Conservation (phyloP, 2,888 invertebrate genomes). For the Prosopocoilus inquinatus region DNA sequence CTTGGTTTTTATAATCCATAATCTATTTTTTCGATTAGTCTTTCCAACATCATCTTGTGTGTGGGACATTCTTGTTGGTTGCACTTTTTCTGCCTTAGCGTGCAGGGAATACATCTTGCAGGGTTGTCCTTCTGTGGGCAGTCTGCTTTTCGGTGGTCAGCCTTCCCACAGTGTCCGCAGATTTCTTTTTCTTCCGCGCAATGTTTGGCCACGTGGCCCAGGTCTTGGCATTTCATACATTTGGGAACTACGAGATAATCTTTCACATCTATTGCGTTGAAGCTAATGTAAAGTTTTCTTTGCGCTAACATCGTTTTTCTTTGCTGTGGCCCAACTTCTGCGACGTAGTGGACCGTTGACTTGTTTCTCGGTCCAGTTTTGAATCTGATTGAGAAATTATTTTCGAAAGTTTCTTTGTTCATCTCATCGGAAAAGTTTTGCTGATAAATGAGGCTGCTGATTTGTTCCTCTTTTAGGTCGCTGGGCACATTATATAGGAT, state of each 20-base stretch:
- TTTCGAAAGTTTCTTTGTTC: background rate
- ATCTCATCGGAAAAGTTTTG: constrained; percentile 10
- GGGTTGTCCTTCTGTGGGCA: background rate
- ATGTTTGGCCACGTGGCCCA: constrained; percentile 8
- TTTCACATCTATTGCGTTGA: background rate
- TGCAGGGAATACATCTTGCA: background rate
- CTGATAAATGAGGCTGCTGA: constrained; percentile 2
- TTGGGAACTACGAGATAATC: constrained; percentile 8
- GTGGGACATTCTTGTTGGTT: background rate
- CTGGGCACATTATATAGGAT: constrained; percentile 5
- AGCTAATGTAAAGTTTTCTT: constrained; percentile 7
- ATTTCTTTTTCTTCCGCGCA: background rate
- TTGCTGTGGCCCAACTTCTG: background rate
- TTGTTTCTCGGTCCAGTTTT: constrained; percentile 13
- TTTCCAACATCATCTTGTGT: constrained; percentile 7
- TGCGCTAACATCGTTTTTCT: background rate
- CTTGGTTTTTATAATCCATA: constrained; percentile 1
- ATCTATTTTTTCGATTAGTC: constrained; percentile 10
- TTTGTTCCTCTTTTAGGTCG: background rate
- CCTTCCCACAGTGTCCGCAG: constrained; percentile 8
- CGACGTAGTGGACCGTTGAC: constrained; percentile 7
- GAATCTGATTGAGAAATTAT: constrained; percentile 9
- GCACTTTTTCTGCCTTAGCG: constrained; percentile 5
- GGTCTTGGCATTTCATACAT: constrained; percentile 4
- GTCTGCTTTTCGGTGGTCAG: background rate